Evolutionary conservation across 2,797 vertebrate species (phyloP).

Genomic region (Benthosema pterotum): DNA sequence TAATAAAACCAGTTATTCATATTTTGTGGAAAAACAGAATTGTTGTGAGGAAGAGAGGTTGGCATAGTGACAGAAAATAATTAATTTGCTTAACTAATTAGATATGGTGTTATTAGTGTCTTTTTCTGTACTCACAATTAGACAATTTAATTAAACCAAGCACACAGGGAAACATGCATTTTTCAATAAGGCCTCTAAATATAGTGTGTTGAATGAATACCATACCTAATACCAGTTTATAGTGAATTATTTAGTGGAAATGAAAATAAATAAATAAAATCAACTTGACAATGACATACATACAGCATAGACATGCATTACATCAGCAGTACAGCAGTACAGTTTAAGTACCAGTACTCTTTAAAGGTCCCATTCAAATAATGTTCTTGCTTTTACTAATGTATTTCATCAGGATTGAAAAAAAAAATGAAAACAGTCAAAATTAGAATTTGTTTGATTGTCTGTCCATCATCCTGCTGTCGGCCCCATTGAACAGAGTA

Average conservation of each 20-base stretch:
- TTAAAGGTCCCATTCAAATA: conserved; percentile 26
- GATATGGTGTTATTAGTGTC: conserved; percentile 37
- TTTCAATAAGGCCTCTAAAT: conserved; percentile 48
- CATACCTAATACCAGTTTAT: conserved; percentile 51
- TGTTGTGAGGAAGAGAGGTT: not conserved
- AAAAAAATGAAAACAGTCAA: conserved; percentile 6
- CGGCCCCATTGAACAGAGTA: too few relatives aligned
- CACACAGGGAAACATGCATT: conserved; percentile 39
- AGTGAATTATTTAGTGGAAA: conserved; percentile 48
- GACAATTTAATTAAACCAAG: conserved; percentile 51
- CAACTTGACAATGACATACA: conserved; percentile 22
- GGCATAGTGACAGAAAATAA: conserved; percentile 34
- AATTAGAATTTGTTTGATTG: conserved; percentile 6
- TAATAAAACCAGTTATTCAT: conserved; percentile 22
- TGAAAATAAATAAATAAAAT: conserved; percentile 41
- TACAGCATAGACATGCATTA: conserved; percentile 32
- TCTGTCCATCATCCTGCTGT: not conserved
- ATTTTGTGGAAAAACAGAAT: not conserved
- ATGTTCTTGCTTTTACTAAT: conserved; percentile 11
- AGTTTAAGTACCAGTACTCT: conserved; percentile 15
- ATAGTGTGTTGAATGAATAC: conserved; percentile 50
- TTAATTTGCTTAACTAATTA: conserved; percentile 44
- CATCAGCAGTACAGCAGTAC: conserved; percentile 37
- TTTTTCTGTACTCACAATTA: conserved; percentile 31
- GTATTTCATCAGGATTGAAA: not conserved